Base-by-base conservation (phyloP, 92 coral and sea anemone genomes). In the Phenganax stokvisi region DNA sequence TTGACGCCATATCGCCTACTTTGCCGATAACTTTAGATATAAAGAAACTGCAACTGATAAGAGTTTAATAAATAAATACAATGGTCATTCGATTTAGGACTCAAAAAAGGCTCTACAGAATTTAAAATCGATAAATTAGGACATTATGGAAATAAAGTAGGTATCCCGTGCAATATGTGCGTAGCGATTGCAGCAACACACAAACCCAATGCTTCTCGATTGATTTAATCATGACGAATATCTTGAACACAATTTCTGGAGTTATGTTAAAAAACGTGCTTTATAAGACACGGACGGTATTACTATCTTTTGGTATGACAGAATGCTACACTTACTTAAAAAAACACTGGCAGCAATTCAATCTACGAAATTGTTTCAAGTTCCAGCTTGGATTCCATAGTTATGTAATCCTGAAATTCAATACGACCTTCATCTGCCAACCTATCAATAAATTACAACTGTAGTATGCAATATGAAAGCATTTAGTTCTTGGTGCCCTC, bases 301-400 rank as follows among this genome's bases (percentile, higher is more conserved):
- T 77, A 30, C 72, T 52, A 12, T 56, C 72, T 15, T 77, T 77
- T 55, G 10, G 3, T 12, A 60, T 77, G 82, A 9, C 12, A 20
- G 82, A 77, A 9, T 77, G 82, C 68, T 55, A 53, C 20, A 20
- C 0, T 13, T 77, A 77, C 27, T 57, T 77, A 51, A 3, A 57
- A 57, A 59, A 54, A 20, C 51, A 15, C 82, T 77, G n/a, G 64
- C 71, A n/a, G 10, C 58, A 77, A 53, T 77, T 68, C 6, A 29
- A 57, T 70, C 72, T 3, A 64, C 1, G 17, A 25, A 64, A 64
- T 27, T 77, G 53, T 77, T 77, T 60, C 5, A n/a, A 7, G 57
- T 77, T 57, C 82, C 82, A 0, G 16, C 47, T 12, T 77, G 82
- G 71, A 77, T 77, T 77, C 82, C 82, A 3, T 17, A 53, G 54